Conservation (phyloP, 2,113 vertebrate genomes). For the Patagioenas fasciata region DNA sequence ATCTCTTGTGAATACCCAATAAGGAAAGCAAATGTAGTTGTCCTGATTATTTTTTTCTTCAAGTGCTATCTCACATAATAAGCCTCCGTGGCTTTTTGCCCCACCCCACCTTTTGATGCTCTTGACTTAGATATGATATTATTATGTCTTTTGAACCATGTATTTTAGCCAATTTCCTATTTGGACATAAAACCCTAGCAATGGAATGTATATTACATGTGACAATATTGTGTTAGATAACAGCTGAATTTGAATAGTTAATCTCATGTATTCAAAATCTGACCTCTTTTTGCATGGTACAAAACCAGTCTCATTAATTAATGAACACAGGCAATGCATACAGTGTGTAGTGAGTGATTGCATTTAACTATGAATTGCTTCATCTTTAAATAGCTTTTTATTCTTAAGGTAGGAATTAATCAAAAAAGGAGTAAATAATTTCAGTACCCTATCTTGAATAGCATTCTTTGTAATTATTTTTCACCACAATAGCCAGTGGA, state of each 20-base stretch:
- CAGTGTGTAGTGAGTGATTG: background rate
- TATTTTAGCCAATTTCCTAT: background rate
- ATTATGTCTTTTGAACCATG: background rate
- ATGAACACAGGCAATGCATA: background rate
- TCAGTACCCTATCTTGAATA: background rate
- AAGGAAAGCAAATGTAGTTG: background rate
- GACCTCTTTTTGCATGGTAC: background rate
- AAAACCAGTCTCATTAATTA: background rate
- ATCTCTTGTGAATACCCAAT: background rate
- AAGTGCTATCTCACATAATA: background rate
- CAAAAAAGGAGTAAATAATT: background rate
- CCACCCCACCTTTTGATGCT: background rate
- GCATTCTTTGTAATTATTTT: background rate
- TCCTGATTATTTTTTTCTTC: background rate
- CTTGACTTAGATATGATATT: background rate
- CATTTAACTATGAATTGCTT: background rate
- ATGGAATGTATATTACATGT: background rate
- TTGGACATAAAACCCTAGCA: background rate
- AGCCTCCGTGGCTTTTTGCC: background rate
- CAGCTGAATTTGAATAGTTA: background rate
- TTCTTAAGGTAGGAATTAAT: background rate
- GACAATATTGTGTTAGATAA: background rate
- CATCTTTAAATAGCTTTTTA: background rate
- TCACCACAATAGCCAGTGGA: background rate
- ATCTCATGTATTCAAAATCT: background rate